These are phyloP conservation scores for Turnix velox DNA, from an alignment of 2,113 vertebrate species.

Conservation along the genomic window DNA sequence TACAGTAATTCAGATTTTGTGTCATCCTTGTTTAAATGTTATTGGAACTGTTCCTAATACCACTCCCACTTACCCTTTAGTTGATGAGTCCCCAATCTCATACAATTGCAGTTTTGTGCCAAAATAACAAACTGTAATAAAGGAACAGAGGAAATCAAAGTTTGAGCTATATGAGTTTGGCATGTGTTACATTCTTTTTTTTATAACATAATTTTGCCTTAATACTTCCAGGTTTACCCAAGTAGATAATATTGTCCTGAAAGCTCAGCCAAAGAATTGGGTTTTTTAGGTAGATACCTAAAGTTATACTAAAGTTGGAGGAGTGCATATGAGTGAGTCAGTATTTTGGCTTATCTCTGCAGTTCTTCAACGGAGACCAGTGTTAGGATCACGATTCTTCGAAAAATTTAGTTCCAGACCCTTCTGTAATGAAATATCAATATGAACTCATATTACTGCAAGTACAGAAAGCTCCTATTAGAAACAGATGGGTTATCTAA, in stretches of 20 bases:
- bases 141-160: slow-evolving; percentile 57
- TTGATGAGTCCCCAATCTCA: slow-evolving; percentile 23
- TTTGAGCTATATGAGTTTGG: slow-evolving; percentile 57
- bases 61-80: not conserved
- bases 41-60: no score
- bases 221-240: not conserved
- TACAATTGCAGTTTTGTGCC: slow-evolving; percentile 7
- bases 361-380: not conserved
- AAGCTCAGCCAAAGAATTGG: not conserved
- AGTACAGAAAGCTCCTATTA: slow-evolving; percentile 11
- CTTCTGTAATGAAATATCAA: not conserved
- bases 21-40: no score
- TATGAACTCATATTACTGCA: not conserved
- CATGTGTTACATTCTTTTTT: slow-evolving; percentile 44
- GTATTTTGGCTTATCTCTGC: not conserved
- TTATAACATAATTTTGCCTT: slow-evolving; percentile 14
- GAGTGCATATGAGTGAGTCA: not conserved
- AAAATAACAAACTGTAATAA: slow-evolving; percentile 52
- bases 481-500: slow-evolving; percentile 67
- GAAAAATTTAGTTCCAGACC: not conserved
- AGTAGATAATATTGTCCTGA: not conserved
- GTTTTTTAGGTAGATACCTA: not conserved
- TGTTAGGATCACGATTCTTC: not conserved
- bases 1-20: no score
- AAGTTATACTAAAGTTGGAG: not conserved